These are phyloP conservation scores for Oxycera nigricornis DNA, from an alignment of 2,888 invertebrate genomes.

Conservation along the genomic window DNA sequence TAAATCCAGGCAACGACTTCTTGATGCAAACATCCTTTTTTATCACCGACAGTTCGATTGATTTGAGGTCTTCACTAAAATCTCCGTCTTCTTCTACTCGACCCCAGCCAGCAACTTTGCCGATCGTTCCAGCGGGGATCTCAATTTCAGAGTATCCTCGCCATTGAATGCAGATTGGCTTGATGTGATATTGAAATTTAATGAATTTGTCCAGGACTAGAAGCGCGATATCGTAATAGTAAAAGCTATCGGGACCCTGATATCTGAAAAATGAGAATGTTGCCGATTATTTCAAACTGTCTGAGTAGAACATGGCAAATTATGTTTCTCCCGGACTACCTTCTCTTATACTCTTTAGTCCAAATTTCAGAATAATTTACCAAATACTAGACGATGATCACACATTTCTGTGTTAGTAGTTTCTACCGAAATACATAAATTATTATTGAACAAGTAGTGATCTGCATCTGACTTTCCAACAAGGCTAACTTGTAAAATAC, in stretches of 20 bases:
- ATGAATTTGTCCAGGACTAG: constrained; percentile 54
- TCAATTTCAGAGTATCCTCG: constrained; percentile 42
- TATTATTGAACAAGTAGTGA: no score
- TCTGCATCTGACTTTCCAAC: no score
- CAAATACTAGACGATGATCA: no score
- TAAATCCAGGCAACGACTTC: constrained; percentile 45
- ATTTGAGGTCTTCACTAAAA: constrained; percentile 45
- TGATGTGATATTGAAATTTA: constrained; percentile 53
- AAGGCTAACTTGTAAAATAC: no score
- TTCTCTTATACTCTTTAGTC: no score
- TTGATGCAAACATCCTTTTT: constrained; percentile 47
- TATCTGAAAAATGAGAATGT: no score
- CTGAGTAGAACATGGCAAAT: no score
- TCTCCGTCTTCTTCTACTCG: constrained; percentile 35
- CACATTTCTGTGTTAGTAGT: no score
- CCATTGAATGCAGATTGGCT: constrained; percentile 58
- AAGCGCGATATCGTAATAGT: constrained; percentile 56
- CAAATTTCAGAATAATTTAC: no score
- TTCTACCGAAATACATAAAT: no score
- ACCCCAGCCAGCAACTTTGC: constrained; percentile 51
- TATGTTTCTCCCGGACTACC: no score
- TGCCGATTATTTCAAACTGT: no score
- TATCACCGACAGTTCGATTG: constrained; percentile 47
- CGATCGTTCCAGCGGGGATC: constrained; percentile 35
- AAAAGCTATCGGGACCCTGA: constrained; percentile 50